Base-by-base conservation (phyloP, 2,113 vertebrate genomes). In the Podilymbus podiceps region DNA sequence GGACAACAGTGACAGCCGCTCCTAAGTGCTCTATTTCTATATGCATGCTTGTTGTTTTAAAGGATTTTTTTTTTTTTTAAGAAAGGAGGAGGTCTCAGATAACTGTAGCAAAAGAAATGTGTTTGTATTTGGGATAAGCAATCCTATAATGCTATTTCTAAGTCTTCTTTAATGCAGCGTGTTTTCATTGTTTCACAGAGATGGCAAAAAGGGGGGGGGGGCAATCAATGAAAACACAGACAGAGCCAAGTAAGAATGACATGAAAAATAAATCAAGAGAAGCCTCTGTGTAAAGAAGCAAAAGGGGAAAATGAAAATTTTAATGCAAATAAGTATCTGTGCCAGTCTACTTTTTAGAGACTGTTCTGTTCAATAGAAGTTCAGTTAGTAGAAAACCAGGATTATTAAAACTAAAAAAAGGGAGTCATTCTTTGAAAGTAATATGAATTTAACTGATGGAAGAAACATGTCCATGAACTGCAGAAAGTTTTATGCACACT, bases 121-220 rank as follows among this genome's bases (percentile, higher is more conserved):
- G n/a, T 86, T 92, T 94, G 50, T 77, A 72, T 89, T 92, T 89
- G 73, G 92, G 86, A 90, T 90, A 47, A 88, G 77, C 79, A 88
- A 67, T 69, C 28, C 38, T 75, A 33, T 78, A 60, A 27, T 27
- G 73, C 30, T 92, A 46, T 92, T 95, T 94, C 87, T 69, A 96
- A 89, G 52, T 28, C 53, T 31, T 28, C 23, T 84, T 90, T 88
- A 93, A 89, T 62, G 86, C 55, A 89, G 76, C 16, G 38, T 74
- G 63, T 93, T 97, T 95, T 83, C 80, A 63, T 74, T 86, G 15
- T 80, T 95, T 80, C 68, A 77, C 38, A 91, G 56, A 88, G 22
- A 84, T 25, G 53, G 56, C 25, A 72, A 75, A 50, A 59, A 68
- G 49, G 18, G 22, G 21, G 3, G 16, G 13, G 46, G 50, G 63